Evolutionary conservation across 2,797 vertebrate genomes (phyloP).

Genomic region (Champsocephalus esox): DNA sequence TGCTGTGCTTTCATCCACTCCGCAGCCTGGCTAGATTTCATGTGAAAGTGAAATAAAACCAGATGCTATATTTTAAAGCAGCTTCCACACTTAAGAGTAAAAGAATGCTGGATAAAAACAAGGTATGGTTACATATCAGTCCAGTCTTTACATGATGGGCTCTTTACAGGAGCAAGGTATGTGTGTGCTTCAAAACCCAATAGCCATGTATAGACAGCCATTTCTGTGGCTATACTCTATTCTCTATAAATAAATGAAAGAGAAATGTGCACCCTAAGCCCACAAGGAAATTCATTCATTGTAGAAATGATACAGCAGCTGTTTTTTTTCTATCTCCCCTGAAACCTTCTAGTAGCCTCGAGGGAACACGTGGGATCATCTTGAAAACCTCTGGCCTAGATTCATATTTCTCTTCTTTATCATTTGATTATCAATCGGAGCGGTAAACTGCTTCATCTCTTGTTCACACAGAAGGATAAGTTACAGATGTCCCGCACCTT

Average conservation of each 20-base stretch:
- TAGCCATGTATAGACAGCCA: constrained; percentile 15
- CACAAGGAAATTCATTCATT: constrained; percentile 43
- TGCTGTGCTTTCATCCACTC: constrained; percentile 41
- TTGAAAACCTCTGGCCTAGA: constrained; percentile 61
- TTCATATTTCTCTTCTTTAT: constrained; percentile 46
- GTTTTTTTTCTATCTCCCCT: constrained; percentile 17
- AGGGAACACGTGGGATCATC: constrained; percentile 49
- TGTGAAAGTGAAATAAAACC: constrained; percentile 31
- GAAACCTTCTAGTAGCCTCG: constrained; percentile 49
- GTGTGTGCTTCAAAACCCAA: constrained; percentile 7
- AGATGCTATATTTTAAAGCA: constrained; percentile 41
- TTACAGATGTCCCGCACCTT: constrained; percentile 7
- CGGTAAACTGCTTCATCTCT: constrained; percentile 22
- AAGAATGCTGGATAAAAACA: constrained; percentile 28
- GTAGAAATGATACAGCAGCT: constrained; percentile 36
- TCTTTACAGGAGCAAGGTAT: background rate
- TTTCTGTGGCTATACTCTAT: constrained; percentile 17
- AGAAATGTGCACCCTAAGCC: constrained; percentile 28
- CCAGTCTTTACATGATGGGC: constrained; percentile 5
- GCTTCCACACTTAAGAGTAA: constrained; percentile 24
- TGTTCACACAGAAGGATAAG: background rate
- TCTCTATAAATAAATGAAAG: constrained; percentile 41
- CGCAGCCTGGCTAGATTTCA: constrained; percentile 42
- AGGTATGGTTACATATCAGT: constrained; percentile 11
- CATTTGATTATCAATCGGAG: constrained; percentile 40